phyloP scores from a whole-genome alignment of 1,140 invertebrate species.

The Trichonephila inaurata region DNA sequence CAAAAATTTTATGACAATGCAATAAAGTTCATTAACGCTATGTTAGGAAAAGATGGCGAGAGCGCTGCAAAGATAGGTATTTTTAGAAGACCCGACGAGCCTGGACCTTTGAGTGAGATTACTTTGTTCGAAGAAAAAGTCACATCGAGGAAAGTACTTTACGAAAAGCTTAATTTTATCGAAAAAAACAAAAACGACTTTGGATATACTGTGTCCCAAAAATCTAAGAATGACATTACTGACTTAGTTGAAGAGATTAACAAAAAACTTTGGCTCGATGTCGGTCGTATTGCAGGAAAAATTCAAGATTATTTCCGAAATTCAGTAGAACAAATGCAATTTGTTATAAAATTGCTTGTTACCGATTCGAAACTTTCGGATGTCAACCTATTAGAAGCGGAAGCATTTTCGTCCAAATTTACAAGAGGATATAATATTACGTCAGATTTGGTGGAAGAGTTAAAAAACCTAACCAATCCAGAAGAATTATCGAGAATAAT shows the following conservation, averaged over 20 bases:
- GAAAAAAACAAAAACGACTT: not conserved
- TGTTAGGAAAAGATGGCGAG: not conserved
- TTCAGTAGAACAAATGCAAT: not conserved
- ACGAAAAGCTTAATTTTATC: conserved; percentile 21
- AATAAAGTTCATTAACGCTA: not conserved
- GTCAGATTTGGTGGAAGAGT: not conserved
- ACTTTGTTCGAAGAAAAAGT: not conserved
- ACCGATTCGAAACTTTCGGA: not conserved
- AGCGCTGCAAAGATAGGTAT: not conserved
- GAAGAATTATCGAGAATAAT: not conserved
- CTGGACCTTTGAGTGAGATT: not conserved
- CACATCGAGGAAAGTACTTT: not conserved
- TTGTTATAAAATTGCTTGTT: not conserved
- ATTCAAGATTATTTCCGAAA: not conserved
- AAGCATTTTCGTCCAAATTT: not conserved
- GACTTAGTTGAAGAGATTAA: not conserved
- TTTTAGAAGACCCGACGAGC: conserved; percentile 29
- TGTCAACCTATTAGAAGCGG: not conserved
- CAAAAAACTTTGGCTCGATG: not conserved
- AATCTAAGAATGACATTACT: not conserved
- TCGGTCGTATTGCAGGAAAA: not conserved
- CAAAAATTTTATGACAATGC: not conserved
- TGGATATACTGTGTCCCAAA: conserved; percentile 16
- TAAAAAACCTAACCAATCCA: not conserved
- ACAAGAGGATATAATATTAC: not conserved